A percentile compares a stretch with the other conserved stretches of the same genome.
These are phyloP conservation scores for Siniperca chuatsi DNA, from an alignment of 2,113 vertebrate species.

Conservation along the genomic window DNA sequence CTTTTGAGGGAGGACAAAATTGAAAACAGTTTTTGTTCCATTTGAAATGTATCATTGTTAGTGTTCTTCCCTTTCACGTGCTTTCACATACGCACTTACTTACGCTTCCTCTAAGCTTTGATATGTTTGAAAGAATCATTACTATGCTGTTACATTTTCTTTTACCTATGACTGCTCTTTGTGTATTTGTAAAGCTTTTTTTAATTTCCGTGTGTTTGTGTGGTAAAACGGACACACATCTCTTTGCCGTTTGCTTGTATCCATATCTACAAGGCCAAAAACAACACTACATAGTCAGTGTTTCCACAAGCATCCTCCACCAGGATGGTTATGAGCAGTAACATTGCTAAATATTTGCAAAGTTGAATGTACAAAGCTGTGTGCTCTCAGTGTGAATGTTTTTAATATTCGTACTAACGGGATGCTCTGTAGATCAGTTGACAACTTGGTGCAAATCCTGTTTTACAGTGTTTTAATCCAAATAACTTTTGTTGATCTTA, in stretches of 20 bases:
- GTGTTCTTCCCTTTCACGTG: conserved; percentile 80
- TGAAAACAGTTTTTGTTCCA: conserved; percentile 95
- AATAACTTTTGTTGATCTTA: background rate
- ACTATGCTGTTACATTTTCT: conserved; percentile 61
- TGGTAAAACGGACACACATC: background rate
- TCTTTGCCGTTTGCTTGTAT: background rate
- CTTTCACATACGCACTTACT: conserved; percentile 3
- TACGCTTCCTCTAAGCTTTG: conserved; percentile 70
- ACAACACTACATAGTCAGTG: background rate
- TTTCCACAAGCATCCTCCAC: background rate
- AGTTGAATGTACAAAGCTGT: background rate
- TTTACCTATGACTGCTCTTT: conserved; percentile 62
- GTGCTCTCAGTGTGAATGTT: background rate
- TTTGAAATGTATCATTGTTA: conserved; percentile 90
- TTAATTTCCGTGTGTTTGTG: background rate
- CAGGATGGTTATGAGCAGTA: conserved; percentile 26
- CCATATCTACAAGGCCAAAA: background rate
- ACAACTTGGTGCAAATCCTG: background rate
- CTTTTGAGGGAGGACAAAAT: conserved; percentile 87
- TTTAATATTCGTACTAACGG: background rate
- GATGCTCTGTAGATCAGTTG: background rate
- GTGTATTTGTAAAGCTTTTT: background rate
- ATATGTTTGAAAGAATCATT: conserved; percentile 79
- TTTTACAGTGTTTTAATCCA: background rate
- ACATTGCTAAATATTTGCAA: conserved; percentile 32